A percentile compares a stretch with the other conserved stretches of the same genome.
phyloP scores from a whole-genome alignment of 2,888 invertebrate species.

The Serrognathus titanus region DNA sequence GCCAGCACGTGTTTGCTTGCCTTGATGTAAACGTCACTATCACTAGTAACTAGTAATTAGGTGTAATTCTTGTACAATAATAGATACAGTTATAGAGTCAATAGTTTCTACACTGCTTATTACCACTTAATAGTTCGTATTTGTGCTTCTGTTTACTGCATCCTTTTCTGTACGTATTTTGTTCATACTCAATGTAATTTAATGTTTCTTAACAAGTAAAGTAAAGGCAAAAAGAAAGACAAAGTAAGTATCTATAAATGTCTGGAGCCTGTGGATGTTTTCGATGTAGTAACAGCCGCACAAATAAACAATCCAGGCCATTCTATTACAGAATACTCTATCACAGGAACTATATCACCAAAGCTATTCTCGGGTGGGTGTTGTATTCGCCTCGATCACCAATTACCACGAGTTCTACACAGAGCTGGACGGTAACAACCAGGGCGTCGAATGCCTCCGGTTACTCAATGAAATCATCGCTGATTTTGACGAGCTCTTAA shows the following conservation, averaged over 20 bases:
- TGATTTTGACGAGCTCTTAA: slow-evolving; percentile 88
- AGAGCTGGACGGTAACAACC: slow-evolving; percentile 88
- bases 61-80: background rate
- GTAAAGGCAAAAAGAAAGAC: background rate
- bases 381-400: slow-evolving; percentile 88
- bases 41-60: too few species aligned
- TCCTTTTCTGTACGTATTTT: slow-evolving; percentile 13
- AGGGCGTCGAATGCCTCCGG: slow-evolving; percentile 84
- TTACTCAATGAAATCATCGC: slow-evolving; percentile 89
- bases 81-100: background rate
- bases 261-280: background rate
- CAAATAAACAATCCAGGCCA: slow-evolving; percentile 14
- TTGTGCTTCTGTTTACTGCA: slow-evolving; percentile 21
- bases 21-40: too few species aligned
- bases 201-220: background rate
- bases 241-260: background rate
- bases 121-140: slow-evolving; percentile 1
- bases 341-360: slow-evolving; percentile 88
- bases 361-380: slow-evolving; percentile 86
- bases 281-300: slow-evolving; percentile 18
- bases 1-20: too few species aligned
- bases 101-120: too few species aligned
- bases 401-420: slow-evolving; percentile 94
- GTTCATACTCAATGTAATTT: background rate
- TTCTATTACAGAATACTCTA: slow-evolving; percentile 55